Percentiles rank a stretch among this genome's conserved stretches.
phyloP scores from a whole-genome alignment of 2,888 invertebrate genomes.

The Eupithecia dodoneata region DNA sequence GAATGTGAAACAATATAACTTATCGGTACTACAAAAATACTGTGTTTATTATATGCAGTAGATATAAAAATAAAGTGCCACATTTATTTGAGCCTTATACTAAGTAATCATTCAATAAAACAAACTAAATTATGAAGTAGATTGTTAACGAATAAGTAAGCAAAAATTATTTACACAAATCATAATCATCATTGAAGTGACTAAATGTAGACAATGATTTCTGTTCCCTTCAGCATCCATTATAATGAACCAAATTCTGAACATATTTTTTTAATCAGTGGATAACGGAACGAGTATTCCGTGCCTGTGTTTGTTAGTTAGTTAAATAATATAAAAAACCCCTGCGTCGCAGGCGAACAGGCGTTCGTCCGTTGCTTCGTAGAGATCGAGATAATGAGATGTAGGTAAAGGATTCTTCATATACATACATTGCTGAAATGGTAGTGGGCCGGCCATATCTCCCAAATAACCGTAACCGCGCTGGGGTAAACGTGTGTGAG shows the following conservation, averaged over 20 bases:
- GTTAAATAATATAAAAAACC: not conserved
- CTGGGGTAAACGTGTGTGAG: too few species aligned
- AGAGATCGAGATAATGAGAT: too few species aligned
- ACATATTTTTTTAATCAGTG: not conserved
- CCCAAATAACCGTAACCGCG: too few species aligned
- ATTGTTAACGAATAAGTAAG: not conserved
- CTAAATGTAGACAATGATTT: not conserved
- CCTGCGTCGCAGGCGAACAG: too few species aligned
- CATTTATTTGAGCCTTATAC: conserved; percentile 11
- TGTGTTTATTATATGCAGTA: conserved; percentile 2
- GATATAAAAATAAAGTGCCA: conserved; percentile 12
- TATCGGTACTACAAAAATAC: not conserved
- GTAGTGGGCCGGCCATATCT: too few species aligned
- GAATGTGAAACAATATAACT: not conserved
- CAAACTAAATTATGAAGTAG: conserved; percentile 2
- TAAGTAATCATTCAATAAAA: conserved; percentile 8
- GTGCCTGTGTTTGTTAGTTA: not conserved
- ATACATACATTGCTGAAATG: too few species aligned
- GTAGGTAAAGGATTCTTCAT: too few species aligned
- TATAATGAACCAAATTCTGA: not conserved
- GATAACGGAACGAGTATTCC: not conserved
- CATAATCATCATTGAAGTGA: not conserved
- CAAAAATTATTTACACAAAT: not conserved
- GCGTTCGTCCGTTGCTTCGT: too few species aligned
- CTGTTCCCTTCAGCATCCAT: not conserved